These are phyloP conservation scores for Anguilla japonica DNA, from an alignment of 2,113 vertebrate species.

Conservation along the genomic window DNA sequence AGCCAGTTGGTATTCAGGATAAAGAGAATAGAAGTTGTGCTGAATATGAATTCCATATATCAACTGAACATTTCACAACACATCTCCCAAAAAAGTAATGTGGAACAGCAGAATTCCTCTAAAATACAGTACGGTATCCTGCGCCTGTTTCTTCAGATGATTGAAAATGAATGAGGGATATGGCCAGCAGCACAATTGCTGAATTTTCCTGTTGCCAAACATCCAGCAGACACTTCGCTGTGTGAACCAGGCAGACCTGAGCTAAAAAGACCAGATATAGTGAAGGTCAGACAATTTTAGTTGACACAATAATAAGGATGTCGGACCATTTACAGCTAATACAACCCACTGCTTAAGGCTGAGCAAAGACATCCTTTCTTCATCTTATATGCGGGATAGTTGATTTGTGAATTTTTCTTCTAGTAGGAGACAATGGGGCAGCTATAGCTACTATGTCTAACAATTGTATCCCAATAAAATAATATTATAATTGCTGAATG, in stretches of 20 bases:
- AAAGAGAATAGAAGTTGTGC: neutral
- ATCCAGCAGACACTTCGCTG: conserved; percentile 54
- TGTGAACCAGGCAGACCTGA: conserved; percentile 46
- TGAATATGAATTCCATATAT: conserved; percentile 11
- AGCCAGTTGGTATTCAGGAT: neutral
- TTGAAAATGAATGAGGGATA: conserved; percentile 29
- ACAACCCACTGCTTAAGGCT: neutral
- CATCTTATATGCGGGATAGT: neutral
- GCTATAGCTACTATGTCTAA: conserved; percentile 9
- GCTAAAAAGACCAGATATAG: conserved; percentile 52
- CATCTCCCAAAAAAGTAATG: neutral
- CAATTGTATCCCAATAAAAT: conserved; percentile 30
- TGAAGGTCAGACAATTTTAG: conserved; percentile 63
- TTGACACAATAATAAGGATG: conserved; percentile 46
- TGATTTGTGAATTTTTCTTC: conserved; percentile 26
- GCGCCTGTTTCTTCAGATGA: conserved; percentile 33
- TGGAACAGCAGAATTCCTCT: neutral
- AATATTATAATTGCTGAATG: conserved; percentile 9
- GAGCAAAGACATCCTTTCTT: conserved; percentile 6
- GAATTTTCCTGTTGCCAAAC: conserved; percentile 57
- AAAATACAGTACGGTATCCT: conserved; percentile 36
- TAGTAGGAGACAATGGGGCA: conserved; percentile 22
- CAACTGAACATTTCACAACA: neutral
- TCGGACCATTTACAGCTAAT: neutral
- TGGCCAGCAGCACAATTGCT: conserved; percentile 64